Conservation (phyloP, 2,113 vertebrate genomes). For the Seriola quinqueradiata region DNA sequence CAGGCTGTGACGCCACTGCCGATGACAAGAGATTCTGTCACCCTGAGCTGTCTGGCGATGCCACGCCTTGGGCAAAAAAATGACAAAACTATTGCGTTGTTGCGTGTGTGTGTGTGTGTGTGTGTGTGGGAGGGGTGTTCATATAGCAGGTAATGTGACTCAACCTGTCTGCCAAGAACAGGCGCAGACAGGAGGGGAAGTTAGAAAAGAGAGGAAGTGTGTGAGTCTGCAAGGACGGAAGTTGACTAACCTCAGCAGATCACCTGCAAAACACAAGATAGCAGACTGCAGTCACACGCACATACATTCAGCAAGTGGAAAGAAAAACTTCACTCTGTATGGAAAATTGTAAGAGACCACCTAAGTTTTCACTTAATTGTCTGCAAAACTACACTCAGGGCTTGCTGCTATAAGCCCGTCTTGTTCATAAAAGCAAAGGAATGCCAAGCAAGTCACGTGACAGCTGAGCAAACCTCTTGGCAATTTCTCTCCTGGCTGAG, state of each 20-base stretch:
- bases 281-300: background rate
- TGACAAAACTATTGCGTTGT: background rate
- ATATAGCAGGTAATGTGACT: conserved; percentile 59
- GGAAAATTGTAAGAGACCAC: background rate
- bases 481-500: conserved; percentile 32
- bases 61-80: conserved; percentile 48
- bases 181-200: conserved; percentile 61
- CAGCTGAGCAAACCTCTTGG: conserved; percentile 42
- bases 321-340: background rate
- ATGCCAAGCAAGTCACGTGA: conserved; percentile 52
- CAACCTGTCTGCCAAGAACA: conserved; percentile 69
- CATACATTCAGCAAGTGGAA: background rate
- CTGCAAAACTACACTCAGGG: background rate
- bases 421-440: conserved; percentile 43
- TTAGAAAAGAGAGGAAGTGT: conserved; percentile 66
- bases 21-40: conserved; percentile 21
- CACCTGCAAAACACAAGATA: conserved; percentile 53
- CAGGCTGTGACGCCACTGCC: conserved; percentile 1
- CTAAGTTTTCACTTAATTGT: background rate
- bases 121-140: background rate
- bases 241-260: conserved; percentile 67
- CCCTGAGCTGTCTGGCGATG: background rate
- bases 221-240: conserved; percentile 59
- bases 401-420: background rate
- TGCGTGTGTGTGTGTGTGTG: too few species aligned